These are phyloP conservation scores for Drosophila yakuba DNA, from an alignment of 1,140 invertebrate species.

Conservation along the genomic window DNA sequence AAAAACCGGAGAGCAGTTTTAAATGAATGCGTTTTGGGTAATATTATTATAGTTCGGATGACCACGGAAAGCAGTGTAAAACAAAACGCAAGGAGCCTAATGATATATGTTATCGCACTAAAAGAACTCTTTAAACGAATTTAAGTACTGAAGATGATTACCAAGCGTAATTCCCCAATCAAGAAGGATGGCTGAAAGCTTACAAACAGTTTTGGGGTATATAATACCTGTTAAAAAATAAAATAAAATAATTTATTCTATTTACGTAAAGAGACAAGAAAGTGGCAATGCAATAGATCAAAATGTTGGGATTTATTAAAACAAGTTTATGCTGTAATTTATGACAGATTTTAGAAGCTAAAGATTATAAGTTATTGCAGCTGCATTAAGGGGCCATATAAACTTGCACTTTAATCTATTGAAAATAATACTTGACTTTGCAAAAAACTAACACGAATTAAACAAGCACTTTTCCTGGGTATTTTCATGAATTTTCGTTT, in stretches of 20 bases:
- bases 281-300: too few species aligned
- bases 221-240: too few species aligned
- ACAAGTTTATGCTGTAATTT: too few species aligned
- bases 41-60: conserved; percentile 29
- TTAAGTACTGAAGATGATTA: background rate
- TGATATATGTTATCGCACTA: background rate
- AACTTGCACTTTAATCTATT: background rate
- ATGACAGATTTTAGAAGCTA: too few species aligned
- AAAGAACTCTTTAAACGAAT: background rate
- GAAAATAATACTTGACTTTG: background rate
- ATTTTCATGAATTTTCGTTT: background rate
- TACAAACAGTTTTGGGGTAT: too few species aligned
- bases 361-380: background rate
- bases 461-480: background rate
- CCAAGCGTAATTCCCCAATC: background rate
- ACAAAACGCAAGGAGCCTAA: background rate
- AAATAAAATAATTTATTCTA: background rate
- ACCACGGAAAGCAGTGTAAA: background rate
- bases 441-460: background rate
- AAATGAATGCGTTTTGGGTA: conserved; percentile 36
- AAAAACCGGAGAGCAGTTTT: background rate
- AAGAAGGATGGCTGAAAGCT: background rate
- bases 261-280: too few species aligned
- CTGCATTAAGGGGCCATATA: background rate
- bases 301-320: too few species aligned